Evolutionary conservation across 2,888 invertebrate species (phyloP).

Genomic region (Leptura quadrifasciata): DNA sequence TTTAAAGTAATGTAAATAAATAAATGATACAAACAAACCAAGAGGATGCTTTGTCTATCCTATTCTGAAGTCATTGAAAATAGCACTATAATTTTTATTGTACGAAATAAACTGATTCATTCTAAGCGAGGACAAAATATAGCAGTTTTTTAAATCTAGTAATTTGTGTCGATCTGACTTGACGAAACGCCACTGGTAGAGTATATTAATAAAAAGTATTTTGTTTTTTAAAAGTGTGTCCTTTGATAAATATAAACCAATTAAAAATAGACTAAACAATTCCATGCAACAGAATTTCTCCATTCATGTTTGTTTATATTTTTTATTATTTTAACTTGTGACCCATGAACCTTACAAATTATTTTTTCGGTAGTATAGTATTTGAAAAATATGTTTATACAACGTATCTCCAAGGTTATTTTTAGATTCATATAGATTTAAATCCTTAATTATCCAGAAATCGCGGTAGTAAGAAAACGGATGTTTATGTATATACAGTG

Average conservation of each 20-base stretch:
- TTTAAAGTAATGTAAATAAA: no score
- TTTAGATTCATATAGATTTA: slow-evolving; percentile 14
- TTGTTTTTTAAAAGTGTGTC: slow-evolving; percentile 10
- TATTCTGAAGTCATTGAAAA: no score
- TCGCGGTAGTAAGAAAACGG: neutral
- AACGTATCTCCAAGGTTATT: neutral
- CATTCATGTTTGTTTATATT: slow-evolving; percentile 35
- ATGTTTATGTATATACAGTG: no score
- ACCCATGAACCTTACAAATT: slow-evolving; percentile 28
- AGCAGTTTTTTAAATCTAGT: no score
- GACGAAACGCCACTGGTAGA: neutral
- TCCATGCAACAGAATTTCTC: slow-evolving; percentile 21
- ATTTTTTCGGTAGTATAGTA: slow-evolving; percentile 23
- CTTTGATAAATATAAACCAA: slow-evolving; percentile 24
- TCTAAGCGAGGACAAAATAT: no score
- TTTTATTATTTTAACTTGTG: slow-evolving; percentile 39
- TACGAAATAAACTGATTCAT: no score
- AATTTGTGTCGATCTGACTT: neutral
- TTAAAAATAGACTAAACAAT: slow-evolving; percentile 41
- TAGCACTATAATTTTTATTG: no score
- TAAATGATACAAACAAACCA: no score
- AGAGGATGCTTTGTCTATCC: no score
- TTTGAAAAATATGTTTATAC: slow-evolving; percentile 35
- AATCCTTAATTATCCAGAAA: neutral
- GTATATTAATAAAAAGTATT: slow-evolving; percentile 24